Evolutionary conservation across 92 coral and sea anemone species (phyloP).

Genomic region (Porites cylindrica): DNA sequence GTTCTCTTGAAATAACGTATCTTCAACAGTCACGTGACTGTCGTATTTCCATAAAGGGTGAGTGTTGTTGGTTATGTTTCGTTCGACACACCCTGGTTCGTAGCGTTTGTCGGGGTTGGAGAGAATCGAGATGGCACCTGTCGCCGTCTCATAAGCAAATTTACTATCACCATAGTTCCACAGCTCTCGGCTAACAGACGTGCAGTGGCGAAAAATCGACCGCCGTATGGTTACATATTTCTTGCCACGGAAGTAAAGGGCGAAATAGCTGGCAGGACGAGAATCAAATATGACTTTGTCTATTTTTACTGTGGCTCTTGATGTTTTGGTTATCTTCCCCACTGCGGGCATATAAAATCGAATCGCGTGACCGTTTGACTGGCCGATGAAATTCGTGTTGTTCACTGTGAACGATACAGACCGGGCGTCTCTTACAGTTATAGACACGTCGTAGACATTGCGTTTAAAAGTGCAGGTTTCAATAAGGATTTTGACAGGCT

Average conservation of each 20-base stretch:
- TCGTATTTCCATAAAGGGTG: conserved; percentile 59
- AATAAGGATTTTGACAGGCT: conserved; percentile 18
- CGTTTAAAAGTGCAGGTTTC: conserved; percentile 19
- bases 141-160: conserved; percentile 15
- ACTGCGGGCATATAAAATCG: not conserved
- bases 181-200: not conserved
- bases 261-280: conserved; percentile 43
- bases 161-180: conserved; percentile 27
- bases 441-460: conserved; percentile 5
- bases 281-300: conserved; percentile 30
- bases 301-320: conserved; percentile 14
- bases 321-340: not conserved
- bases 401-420: conserved; percentile 13
- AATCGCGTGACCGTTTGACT: conserved; percentile 16
- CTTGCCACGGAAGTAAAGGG: conserved; percentile 16
- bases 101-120: conserved; percentile 22
- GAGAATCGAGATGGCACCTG: conserved; percentile 42
- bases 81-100: conserved; percentile 28
- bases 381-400: conserved; percentile 15
- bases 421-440: not conserved
- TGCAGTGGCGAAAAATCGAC: conserved; percentile 35
- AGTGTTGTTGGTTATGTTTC: not conserved
- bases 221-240: conserved; percentile 17
- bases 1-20: conserved; percentile 41
- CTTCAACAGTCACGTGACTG: conserved; percentile 50